Evolutionary conservation across 2,888 invertebrate species (phyloP).

Genomic region (Tetropium fuscum): DNA sequence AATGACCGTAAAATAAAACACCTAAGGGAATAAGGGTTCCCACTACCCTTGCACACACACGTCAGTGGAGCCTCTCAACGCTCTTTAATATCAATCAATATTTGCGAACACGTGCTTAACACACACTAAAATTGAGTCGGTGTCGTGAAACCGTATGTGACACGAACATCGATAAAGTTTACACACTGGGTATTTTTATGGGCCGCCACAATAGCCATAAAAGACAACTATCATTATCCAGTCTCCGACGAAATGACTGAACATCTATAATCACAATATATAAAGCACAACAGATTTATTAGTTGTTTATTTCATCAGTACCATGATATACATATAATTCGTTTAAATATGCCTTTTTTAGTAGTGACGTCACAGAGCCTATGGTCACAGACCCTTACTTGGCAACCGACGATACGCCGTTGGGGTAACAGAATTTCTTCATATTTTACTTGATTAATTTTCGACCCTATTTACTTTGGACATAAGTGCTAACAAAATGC

Average conservation of each 20-base stretch:
- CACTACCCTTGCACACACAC: slow-evolving; percentile 4
- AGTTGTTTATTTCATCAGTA: no score
- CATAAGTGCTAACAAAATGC: no score
- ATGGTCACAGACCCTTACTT: no score
- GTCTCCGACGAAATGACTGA: slow-evolving; percentile 1
- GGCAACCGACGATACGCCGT: no score
- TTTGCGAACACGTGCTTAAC: slow-evolving; percentile 38
- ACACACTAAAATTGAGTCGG: slow-evolving; percentile 14
- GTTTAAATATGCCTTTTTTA: no score
- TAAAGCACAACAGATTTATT: no score
- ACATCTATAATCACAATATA: no score
- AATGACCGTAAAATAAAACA: neutral
- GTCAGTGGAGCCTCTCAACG: slow-evolving; percentile 4
- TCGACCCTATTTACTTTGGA: no score
- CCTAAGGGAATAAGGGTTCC: neutral
- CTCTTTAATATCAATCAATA: slow-evolving; percentile 18
- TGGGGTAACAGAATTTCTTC: no score
- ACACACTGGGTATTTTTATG: slow-evolving; percentile 18
- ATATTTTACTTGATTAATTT: no score
- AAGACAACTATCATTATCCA: slow-evolving; percentile 3
- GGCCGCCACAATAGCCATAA: slow-evolving; percentile 8
- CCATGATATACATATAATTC: no score
- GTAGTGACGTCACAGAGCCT: no score
- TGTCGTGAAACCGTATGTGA: slow-evolving; percentile 14
- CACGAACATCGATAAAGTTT: slow-evolving; percentile 13